Base-by-base conservation (phyloP, 2,888 invertebrate species). In the Thyatira batis region DNA sequence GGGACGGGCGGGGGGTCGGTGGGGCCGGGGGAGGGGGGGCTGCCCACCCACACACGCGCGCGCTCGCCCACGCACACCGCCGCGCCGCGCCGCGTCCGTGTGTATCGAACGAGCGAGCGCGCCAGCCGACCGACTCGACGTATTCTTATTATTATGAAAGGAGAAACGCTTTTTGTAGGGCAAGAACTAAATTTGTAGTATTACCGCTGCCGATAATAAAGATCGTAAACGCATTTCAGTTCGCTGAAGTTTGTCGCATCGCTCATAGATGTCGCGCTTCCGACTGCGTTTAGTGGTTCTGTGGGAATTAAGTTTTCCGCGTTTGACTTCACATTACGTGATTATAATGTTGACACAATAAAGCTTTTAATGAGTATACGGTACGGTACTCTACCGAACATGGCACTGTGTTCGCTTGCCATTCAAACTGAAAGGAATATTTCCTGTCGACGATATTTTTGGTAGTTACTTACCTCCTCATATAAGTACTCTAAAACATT, bases 101-200 rank as follows among this genome's bases (percentile, higher is more conserved):
- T 85, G 74, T 87, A 88, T 86, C 87, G 85, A 88, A 82, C 89
- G 84, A 87, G 82, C 86, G 84, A 85, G 84, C 87, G 86, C 84
- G 87, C 86, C 85, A 84, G 79, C 84, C 87, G 84, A 82, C 83
- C 87, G 89, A 90, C 90, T 89, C 90, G 86, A 84, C 92, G 93
- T 93, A 93, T 93, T 93, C 93, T 93, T 91, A 93, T 93, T 92
- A 92, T 91, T 88, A 91, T 86, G 91, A 92, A 90, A 92, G 90
- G 89, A 92, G 91, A 92, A 92, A 92, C 91, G 92, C 87, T 92
- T 92, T 92, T 92, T 92, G 92, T 92, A 90, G 92, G 92, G 89
- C 92, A 91, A 89, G 87, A 91, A 90, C 91, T 92, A 92, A 91
- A 91, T 91, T 88, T 89, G 91, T 89, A 82, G 89, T 88, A 89